Conservation (phyloP, 1,140 invertebrate species). For the Rhynchophorus ferrugineus region DNA sequence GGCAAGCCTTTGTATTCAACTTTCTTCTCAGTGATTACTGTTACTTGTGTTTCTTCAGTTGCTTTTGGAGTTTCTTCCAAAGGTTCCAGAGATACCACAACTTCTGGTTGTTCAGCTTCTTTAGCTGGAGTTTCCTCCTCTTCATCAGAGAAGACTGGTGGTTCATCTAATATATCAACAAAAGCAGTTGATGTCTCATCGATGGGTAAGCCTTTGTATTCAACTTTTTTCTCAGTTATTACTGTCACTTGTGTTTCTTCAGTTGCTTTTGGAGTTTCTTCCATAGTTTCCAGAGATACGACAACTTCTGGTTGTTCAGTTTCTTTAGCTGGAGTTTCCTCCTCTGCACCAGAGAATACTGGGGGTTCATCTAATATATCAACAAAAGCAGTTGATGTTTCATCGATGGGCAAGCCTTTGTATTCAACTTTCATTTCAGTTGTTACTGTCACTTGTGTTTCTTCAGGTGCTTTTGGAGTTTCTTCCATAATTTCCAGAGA, state of each 20-base stretch:
- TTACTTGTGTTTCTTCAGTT: neutral
- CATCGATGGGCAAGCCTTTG: constrained; percentile 44
- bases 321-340: constrained; percentile 13
- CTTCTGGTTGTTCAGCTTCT: neutral
- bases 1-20: constrained; percentile 41
- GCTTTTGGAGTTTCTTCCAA: neutral
- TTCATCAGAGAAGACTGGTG: constrained; percentile 38
- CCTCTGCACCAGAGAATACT: constrained; percentile 32
- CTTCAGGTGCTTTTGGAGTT: neutral
- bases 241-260: neutral
- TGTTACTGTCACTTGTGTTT: neutral
- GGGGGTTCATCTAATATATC: constrained; percentile 48
- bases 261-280: neutral
- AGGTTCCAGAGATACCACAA: neutral
- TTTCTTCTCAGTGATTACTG: constrained; percentile 1
- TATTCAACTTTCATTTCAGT: constrained; percentile 28
- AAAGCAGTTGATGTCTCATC: constrained; percentile 44
- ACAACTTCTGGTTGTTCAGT: too few species aligned
- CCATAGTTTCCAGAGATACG: too few species aligned
- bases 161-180: constrained; percentile 48
- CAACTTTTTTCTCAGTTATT: constrained; percentile 4
- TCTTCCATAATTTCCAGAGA: neutral
- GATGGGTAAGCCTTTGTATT: constrained; percentile 42
- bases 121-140: neutral
- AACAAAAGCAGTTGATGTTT: constrained; percentile 45